Evolutionary conservation across 2,113 vertebrate species (phyloP), one percentile per base, ranked within the genome.

Genomic region (Lycaon pictus): DNA sequence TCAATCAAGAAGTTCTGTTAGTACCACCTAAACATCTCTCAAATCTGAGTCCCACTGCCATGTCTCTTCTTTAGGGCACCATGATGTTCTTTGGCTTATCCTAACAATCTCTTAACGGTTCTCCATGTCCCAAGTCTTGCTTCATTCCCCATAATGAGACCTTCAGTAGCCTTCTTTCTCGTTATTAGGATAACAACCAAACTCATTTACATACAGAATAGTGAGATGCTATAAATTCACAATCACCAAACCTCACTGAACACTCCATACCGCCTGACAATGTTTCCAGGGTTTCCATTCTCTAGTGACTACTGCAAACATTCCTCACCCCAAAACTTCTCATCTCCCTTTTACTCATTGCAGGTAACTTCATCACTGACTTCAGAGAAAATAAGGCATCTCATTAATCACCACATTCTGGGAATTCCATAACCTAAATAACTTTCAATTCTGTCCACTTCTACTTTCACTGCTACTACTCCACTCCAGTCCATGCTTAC

Each of bases 361-460:
- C 13, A 77, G 32, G 53, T 25, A 71, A 71, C 25, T 63, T 81
- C 27, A 88, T 58, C 25, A 43, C 13, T 53, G 67, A 90, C 84
- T 82, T 67, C 76, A 88, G 76, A 82, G 83, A 96, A 82, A 88
- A 16, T 58, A 43, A 63, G 20, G 37, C 76, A 51, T 65, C 51
- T 76, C 55, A 80, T 32, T 37, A 37, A 53, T 79, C 62, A 85
- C 71, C n/a, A 32, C 48, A 43, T 53, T 53, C 48, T 76, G 8
- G 51, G 48, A 60, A 65, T 71, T 69, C 23, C 58, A 67, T n/a
- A 83, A 53, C 67, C 58, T 71, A 80, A 79, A 35, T 35, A 48
- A 71, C 87, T 95, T 74, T 60, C 23, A 80, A 72, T 87, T 86
- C 51, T 60, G 65, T 74, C 13, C 69, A 94, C 37, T 88, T 95